Evolutionary conservation across 2,888 invertebrate genomes (phyloP), one percentile per base, ranked within the genome.

Genomic region (Deladenus siricidicola): DNA sequence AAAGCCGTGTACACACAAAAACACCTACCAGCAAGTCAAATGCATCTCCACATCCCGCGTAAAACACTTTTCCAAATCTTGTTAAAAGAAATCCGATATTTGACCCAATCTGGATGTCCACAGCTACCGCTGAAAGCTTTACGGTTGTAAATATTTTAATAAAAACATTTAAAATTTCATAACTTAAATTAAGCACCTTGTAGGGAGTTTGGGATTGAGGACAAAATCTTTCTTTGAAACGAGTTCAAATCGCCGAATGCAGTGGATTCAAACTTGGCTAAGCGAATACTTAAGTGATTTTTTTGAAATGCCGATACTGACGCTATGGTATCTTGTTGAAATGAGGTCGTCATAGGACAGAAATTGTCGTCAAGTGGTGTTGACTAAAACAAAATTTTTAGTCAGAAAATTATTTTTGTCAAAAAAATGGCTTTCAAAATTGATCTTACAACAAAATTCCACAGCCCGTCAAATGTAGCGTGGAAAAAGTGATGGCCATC

Each of bases 41-140:
- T 3, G 92, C 84, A 0, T 89, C 85, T 0, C 93, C 89, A 6
- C 89, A 87, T 8, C 94, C 90, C 69, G 84, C 84, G 81, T 90
- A 90, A 79, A 89, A 86, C 0, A 90, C 90, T 1, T 88, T 86
- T 1, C 96, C 96, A 79, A 90, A 90, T 75, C 93, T 90, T 43
- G 90, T 85, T n/a, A 94, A 85, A 30, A 96, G 80, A 55, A 94
- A 83, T 0, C 89, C 90, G 80, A 96, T 91, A 79, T 96, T 94
- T 77, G 93, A 92, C 0, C 94, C 93, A 1, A 90, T 85, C 0
- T 90, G 87, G 65, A 90, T 85, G 81, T 91, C 87, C 0, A 83
- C 81, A 61, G 88, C 64, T 60, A 68, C 70, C 45, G 62, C 73
- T 73, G 59, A 39, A 24, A 47, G 24, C n/a, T 28, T 29, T 42